Evolutionary conservation across 2,113 vertebrate genomes (phyloP), one percentile per base, ranked within the genome.

Genomic region (Nematolebias whitei): DNA sequence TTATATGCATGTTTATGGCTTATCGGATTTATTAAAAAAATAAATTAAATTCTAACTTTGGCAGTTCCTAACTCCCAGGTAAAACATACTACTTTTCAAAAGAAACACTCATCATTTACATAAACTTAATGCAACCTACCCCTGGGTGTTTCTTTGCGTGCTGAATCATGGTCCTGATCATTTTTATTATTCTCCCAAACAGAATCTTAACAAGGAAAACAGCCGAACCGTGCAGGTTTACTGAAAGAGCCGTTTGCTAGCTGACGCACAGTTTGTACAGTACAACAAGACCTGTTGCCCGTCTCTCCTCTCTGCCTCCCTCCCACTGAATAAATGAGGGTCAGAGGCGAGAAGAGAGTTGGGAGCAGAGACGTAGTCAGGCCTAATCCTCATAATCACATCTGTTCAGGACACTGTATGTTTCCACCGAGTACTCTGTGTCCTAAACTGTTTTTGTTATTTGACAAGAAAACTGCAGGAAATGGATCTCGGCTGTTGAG

Each of bases 111-210:
- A 19, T 12, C 15, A 39, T 4, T 76, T 16, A 10, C 12, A 49
- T 13, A 15, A 71, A 57, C 35, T 12, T n/a, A 23, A 74, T 18
- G 4, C 19, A 45, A 88, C 90, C 83, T 90, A 92, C 90, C 84
- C 89, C 90, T 20, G 87, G 91, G 74, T 92, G 87, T 69, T 87
- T 92, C 84, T 78, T 88, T 38, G 76, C 85, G 5, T 90, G 88
- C 39, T 74, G 52, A 80, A 80, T 23, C 56, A 88, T 63, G 20
- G 48, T 82, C 80, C 70, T 87, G 51, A 91, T 71, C 87, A 91
- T 92, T 51, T 83, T 78, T 51, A 43, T n/a, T 63, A 19, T 64
- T 80, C 32, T 62, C 51, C 68, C 16, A 45, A 52, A 54, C 41
- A 6, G 47, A 71, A 63, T 68, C 56, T 22, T 12, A 38, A 22